Evolutionary conservation across 2,888 invertebrate species (phyloP).

Genomic region (Argyresthia goedartella): DNA sequence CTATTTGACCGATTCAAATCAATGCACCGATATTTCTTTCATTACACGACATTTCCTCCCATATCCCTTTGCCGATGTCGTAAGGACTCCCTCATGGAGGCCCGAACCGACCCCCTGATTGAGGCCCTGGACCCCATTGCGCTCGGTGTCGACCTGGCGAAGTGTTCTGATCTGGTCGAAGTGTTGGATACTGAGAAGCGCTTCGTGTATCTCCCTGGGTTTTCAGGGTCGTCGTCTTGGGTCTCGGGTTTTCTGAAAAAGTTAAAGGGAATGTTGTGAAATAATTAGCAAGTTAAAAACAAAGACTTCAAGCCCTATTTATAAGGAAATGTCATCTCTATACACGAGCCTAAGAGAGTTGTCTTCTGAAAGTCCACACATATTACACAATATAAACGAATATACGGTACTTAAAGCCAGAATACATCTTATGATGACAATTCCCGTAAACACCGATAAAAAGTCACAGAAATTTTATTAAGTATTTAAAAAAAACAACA

Average conservation of each 20-base stretch:
- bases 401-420: no score
- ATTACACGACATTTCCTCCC: conserved; percentile 20
- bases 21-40: no score
- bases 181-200: conserved; percentile 23
- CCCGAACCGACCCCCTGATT: conserved; percentile 40
- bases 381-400: no score
- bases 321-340: no score
- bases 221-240: conserved; percentile 17
- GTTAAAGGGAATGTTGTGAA: neutral
- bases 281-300: no score
- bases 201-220: conserved; percentile 37
- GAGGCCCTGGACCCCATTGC: conserved; percentile 48
- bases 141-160: conserved; percentile 39
- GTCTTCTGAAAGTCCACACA: no score
- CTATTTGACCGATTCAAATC: neutral
- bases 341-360: no score
- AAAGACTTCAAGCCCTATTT: no score
- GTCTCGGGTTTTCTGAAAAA: neutral
- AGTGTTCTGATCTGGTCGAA: conserved; percentile 16
- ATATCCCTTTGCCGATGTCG: neutral
- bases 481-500: no score
- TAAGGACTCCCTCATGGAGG: conserved; percentile 34
- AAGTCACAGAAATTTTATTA: no score
- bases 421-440: no score
- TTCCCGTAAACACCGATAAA: no score